Evolutionary conservation across 2,113 vertebrate genomes (phyloP).

Genomic region (Mesoclemmys tuberculata): DNA sequence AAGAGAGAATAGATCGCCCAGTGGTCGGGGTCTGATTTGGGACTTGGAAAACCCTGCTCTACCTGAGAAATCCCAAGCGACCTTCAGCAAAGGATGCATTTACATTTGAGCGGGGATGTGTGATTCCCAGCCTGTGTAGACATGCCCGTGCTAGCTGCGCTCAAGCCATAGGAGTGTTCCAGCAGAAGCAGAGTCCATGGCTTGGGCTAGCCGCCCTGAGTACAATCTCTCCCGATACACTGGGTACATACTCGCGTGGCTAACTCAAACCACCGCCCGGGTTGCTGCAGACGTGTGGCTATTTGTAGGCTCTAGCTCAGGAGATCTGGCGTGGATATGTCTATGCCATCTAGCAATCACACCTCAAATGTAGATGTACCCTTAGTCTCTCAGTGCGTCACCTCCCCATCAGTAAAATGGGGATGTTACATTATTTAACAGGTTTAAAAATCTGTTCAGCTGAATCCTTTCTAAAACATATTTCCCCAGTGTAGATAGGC

Average conservation of each 20-base stretch:
- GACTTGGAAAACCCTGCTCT: not conserved
- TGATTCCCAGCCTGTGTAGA: not conserved
- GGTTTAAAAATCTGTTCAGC: not conserved
- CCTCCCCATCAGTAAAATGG: not conserved
- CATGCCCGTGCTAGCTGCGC: not conserved
- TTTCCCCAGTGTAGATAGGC: not conserved
- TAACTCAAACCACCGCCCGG: not conserved
- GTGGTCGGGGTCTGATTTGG: not conserved
- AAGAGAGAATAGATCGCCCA: not conserved
- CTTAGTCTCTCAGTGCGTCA: not conserved
- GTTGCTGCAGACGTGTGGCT: not conserved
- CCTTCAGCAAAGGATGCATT: not conserved
- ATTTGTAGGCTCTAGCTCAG: not conserved
- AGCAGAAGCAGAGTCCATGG: too few relatives aligned
- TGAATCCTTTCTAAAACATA: not conserved
- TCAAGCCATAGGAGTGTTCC: not conserved
- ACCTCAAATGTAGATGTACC: not conserved
- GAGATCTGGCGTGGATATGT: not conserved
- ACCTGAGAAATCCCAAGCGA: not conserved
- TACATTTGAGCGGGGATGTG: not conserved
- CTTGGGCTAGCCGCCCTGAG: too few relatives aligned
- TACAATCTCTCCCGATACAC: too few relatives aligned
- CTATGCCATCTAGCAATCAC: not conserved
- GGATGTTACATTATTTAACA: not conserved
- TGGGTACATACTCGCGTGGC: not conserved